phyloP scores from a whole-genome alignment of 2,888 invertebrate species.

The Salticus scenicus region DNA sequence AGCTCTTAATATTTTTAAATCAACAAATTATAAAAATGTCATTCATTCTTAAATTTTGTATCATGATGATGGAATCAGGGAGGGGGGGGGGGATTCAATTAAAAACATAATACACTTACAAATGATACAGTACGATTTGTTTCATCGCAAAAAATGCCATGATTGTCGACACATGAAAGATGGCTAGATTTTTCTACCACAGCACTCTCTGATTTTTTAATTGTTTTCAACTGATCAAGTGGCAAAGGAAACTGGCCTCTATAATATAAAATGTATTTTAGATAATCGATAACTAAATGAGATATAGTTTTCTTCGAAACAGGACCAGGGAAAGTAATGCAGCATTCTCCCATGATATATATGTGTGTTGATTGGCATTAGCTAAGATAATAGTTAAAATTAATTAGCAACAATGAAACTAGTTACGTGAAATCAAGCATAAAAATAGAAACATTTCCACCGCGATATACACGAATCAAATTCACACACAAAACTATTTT shows the following conservation, averaged over 20 bases:
- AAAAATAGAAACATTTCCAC: too few relatives aligned
- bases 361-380: too few relatives aligned
- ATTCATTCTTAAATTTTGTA: too few relatives aligned
- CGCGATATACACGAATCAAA: too few relatives aligned
- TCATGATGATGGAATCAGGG: too few relatives aligned
- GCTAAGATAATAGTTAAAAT: too few relatives aligned
- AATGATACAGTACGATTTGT: background rate
- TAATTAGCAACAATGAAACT: too few relatives aligned
- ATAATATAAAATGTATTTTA: constrained; percentile 50
- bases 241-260: constrained; percentile 60
- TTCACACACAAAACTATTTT: too few relatives aligned
- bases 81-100: too few relatives aligned
- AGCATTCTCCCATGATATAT: constrained; percentile 35
- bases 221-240: constrained; percentile 37
- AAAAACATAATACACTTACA: background rate
- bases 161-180: constrained; percentile 1
- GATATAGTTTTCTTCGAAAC: constrained; percentile 34
- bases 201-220: background rate
- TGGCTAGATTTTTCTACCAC: background rate
- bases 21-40: too few relatives aligned
- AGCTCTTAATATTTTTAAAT: too few relatives aligned
- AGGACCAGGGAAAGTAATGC: constrained; percentile 34
- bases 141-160: constrained; percentile 34
- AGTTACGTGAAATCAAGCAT: too few relatives aligned
- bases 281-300: constrained; percentile 41